A percentile compares a stretch with the other conserved stretches of the same genome.
phyloP scores from a whole-genome alignment of 2,113 vertebrate genomes.

The Elanus axillaris region DNA sequence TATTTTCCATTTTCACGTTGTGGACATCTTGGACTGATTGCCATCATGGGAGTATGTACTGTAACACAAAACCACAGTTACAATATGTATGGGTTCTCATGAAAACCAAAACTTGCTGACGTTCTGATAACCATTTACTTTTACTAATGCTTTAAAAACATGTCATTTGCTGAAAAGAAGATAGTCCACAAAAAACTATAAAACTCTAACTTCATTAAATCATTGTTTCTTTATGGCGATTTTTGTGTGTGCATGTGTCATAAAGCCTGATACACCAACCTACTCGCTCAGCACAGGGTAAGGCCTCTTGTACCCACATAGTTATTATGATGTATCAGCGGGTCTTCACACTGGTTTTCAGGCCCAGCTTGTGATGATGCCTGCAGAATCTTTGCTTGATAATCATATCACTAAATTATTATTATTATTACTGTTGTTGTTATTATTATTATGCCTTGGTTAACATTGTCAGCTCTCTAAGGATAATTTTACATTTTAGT shows the following conservation, averaged over 20 bases:
- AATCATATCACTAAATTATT: background rate
- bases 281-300: fast-evolving
- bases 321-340: fast-evolving
- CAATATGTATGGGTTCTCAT: background rate
- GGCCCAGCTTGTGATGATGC: background rate
- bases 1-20: background rate
- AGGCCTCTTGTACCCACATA: background rate
- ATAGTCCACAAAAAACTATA: background rate
- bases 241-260: background rate
- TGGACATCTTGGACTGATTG: background rate
- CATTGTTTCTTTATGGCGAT: background rate
- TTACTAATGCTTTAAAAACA: background rate
- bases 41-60: background rate
- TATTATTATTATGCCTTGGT: background rate
- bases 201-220: background rate
- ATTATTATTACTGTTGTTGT: no score
- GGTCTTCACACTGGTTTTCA: background rate
- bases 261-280: background rate
- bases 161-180: background rate
- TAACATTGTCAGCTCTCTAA: background rate
- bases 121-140: background rate
- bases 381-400: background rate
- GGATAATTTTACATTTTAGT: background rate
- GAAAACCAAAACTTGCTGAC: constrained; percentile 46
- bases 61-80: constrained; percentile 34